These are phyloP conservation scores for Drosophila arizonae DNA, from an alignment of 1,140 invertebrate genomes.

Conservation along the genomic window DNA sequence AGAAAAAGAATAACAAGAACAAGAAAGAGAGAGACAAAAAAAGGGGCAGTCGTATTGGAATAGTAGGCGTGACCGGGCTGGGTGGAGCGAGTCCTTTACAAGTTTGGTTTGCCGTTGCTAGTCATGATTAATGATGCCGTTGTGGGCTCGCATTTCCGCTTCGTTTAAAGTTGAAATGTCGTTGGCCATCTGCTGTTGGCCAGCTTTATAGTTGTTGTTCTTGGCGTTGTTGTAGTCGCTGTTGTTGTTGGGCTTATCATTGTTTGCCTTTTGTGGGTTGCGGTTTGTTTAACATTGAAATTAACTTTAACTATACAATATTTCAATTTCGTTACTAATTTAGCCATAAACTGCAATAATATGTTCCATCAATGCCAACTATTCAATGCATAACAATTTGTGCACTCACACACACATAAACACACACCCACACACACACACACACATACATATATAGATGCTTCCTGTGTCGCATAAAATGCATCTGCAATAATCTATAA, in stretches of 20 bases:
- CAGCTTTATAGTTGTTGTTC: not conserved
- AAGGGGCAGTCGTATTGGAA: not conserved
- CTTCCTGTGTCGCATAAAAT: not conserved
- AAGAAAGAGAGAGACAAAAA: not conserved
- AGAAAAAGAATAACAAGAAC: not conserved
- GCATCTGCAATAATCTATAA: slow-evolving; percentile 11
- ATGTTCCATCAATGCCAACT: not conserved
- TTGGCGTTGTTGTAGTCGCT: slow-evolving; percentile 3
- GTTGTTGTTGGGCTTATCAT: slow-evolving; percentile 35
- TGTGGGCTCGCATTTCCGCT: slow-evolving; percentile 70
- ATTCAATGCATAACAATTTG: slow-evolving; percentile 8
- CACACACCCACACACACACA: not conserved
- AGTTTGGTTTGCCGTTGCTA: slow-evolving; percentile 32
- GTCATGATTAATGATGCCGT: slow-evolving; percentile 75
- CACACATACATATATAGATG: not conserved
- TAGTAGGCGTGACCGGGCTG: not conserved
- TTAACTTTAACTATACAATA: slow-evolving; percentile 54
- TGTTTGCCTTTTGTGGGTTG: slow-evolving; percentile 63
- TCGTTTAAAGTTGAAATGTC: slow-evolving; percentile 78
- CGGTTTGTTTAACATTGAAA: slow-evolving; percentile 72
- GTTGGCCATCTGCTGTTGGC: slow-evolving; percentile 47
- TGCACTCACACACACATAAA: not conserved
- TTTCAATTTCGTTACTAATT: slow-evolving; percentile 26
- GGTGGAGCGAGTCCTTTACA: not conserved
- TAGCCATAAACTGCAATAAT: slow-evolving; percentile 3